These are phyloP conservation scores for Elachura formosa DNA, from an alignment of 2,113 vertebrate species.

Conservation along the genomic window DNA sequence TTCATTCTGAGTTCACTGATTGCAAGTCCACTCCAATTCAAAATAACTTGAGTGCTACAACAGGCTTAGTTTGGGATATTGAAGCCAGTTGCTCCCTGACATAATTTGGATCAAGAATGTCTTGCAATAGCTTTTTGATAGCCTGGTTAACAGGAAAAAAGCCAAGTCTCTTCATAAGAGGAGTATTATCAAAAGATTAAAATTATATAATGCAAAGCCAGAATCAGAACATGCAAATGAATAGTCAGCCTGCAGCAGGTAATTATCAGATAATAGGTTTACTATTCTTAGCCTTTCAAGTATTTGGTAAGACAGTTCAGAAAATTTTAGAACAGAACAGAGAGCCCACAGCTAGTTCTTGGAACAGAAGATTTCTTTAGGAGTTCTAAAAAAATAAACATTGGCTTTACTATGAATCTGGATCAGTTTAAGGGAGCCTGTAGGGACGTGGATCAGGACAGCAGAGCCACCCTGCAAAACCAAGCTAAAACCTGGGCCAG, in stretches of 20 bases:
- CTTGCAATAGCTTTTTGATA: background rate
- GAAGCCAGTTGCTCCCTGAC: background rate
- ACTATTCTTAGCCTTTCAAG: conserved; percentile 45
- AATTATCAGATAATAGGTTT: conserved; percentile 54
- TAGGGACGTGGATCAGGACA: background rate
- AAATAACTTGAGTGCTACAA: background rate
- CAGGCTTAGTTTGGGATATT: background rate
- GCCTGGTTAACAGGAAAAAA: background rate
- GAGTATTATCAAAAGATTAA: background rate
- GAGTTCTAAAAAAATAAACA: background rate
- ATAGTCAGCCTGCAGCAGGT: conserved; percentile 19
- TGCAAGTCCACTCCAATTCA: background rate
- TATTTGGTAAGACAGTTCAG: background rate
- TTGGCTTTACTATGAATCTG: background rate
- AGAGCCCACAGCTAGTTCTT: background rate
- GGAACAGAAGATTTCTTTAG: background rate
- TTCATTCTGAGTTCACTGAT: background rate
- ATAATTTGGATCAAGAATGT: background rate
- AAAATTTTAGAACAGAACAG: background rate
- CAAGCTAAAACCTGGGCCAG: background rate
- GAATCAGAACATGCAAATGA: conserved; percentile 47
- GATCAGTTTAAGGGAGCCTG: background rate
- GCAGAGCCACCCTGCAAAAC: background rate
- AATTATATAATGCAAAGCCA: conserved; percentile 28
- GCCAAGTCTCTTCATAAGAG: background rate